phyloP scores from a whole-genome alignment of 2,888 invertebrate genomes.

The Dasysyrphus albostriatus region DNA sequence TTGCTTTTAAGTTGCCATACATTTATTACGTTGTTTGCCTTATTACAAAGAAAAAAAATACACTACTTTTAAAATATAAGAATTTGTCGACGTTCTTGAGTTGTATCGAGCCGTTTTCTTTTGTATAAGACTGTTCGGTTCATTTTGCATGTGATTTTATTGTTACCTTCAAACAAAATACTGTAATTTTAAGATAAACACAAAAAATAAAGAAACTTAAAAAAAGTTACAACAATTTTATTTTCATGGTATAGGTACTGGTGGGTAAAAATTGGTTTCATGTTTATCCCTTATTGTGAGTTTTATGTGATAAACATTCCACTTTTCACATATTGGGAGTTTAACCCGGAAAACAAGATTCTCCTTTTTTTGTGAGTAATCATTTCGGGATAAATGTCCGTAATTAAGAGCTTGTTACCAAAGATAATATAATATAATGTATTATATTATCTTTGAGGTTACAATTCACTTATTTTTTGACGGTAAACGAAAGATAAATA shows the following conservation, averaged over 20 bases:
- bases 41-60: background rate
- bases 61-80: constrained; percentile 19
- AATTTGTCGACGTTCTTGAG: constrained; percentile 37
- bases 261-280: background rate
- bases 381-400: too few relatives aligned
- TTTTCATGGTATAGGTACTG: background rate
- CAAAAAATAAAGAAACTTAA: constrained; percentile 30
- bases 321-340: too few relatives aligned
- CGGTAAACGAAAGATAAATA: too few relatives aligned
- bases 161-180: constrained; percentile 67
- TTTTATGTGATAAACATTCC: too few relatives aligned
- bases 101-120: constrained; percentile 40
- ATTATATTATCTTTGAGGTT: too few relatives aligned
- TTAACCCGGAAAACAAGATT: too few relatives aligned
- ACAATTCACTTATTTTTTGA: too few relatives aligned
- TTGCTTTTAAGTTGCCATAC: constrained; percentile 23
- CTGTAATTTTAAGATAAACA: constrained; percentile 64
- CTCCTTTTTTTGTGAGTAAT: too few relatives aligned
- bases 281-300: too few relatives aligned
- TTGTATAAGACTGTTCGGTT: constrained; percentile 19
- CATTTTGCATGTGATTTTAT: constrained; percentile 66
- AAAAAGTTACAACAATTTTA: background rate
- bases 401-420: too few relatives aligned
- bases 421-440: too few relatives aligned
- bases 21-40: background rate